Evolutionary conservation across 2,797 vertebrate species (phyloP).

Genomic region (Botia almorhae): DNA sequence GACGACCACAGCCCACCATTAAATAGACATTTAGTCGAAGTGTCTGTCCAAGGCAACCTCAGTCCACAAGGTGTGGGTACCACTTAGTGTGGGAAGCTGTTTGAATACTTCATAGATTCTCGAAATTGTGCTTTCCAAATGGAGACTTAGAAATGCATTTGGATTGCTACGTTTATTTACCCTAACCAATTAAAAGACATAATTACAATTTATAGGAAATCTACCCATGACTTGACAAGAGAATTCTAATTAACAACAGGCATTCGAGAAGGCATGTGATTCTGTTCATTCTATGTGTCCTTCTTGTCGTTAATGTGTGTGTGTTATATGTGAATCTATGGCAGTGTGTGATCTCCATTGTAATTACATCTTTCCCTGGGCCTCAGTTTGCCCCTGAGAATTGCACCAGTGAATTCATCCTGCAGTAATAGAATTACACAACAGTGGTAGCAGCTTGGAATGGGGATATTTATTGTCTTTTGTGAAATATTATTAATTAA

Average conservation of each 20-base stretch:
- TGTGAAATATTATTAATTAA: conserved; percentile 71
- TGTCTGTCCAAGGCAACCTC: conserved; percentile 28
- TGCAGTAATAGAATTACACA: conserved; percentile 62
- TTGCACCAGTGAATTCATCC: conserved; percentile 57
- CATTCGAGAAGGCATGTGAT: neutral
- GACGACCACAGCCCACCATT: conserved; percentile 37
- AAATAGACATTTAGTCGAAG: conserved; percentile 43
- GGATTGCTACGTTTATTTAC: neutral
- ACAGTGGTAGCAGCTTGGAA: conserved; percentile 45
- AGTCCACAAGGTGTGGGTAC: conserved; percentile 9
- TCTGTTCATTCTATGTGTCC: conserved; percentile 12
- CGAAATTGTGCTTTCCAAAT: conserved; percentile 7
- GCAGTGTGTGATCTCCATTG: conserved; percentile 47
- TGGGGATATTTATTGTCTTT: conserved; percentile 60
- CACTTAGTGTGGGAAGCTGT: conserved; percentile 5
- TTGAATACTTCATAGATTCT: conserved; percentile 4
- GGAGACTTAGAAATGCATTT: conserved; percentile 1
- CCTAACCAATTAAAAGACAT: conserved; percentile 1
- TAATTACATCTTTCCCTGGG: conserved; percentile 61
- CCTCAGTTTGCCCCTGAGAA: conserved; percentile 60
- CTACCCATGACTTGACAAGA: conserved; percentile 3
- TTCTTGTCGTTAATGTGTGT: conserved; percentile 5
- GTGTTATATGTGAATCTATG: conserved; percentile 28
- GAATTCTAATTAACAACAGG: neutral
- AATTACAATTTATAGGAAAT: conserved; percentile 12